A percentile compares a stretch with the other conserved stretches of the same genome.
phyloP scores from a whole-genome alignment of 2,113 vertebrate genomes.

The Upupa epops region DNA sequence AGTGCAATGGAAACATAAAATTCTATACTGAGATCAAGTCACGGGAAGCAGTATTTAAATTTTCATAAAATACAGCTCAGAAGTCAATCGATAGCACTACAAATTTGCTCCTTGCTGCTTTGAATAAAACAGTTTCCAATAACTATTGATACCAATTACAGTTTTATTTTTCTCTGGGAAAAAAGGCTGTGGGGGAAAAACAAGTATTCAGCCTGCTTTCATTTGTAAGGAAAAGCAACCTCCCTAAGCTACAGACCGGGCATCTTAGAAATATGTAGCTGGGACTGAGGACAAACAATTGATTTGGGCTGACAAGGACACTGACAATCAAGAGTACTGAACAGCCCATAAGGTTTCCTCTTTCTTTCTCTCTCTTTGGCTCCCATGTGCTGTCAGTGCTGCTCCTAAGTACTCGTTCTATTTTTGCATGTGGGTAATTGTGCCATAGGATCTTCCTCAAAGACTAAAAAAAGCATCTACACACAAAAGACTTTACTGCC shows the following conservation, averaged over 20 bases:
- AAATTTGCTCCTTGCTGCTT: constrained; percentile 42
- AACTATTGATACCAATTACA: not conserved
- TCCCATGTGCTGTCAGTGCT: not conserved
- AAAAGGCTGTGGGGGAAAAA: not conserved
- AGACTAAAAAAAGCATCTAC: not conserved
- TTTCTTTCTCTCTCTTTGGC: not conserved
- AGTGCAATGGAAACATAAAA: not conserved
- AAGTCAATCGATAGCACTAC: constrained; percentile 24
- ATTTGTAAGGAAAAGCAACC: constrained; percentile 14
- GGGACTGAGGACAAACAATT: not conserved
- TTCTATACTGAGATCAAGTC: not conserved
- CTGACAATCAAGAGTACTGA: not conserved
- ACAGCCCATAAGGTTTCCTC: not conserved
- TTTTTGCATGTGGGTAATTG: not conserved
- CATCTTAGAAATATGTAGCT: not conserved
- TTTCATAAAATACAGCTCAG: constrained; percentile 48
- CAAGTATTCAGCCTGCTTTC: constrained; percentile 7
- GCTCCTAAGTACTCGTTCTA: not conserved
- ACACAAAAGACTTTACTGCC: not conserved
- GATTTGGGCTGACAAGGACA: not conserved
- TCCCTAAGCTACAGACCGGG: not conserved
- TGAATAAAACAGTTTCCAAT: constrained; percentile 44
- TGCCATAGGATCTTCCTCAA: not conserved
- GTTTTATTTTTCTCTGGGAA: constrained; percentile 15
- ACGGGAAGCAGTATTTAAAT: constrained; percentile 42